Evolutionary conservation across 2,113 vertebrate species (phyloP), one percentile per base, ranked within the genome.

Genomic region (Trogon surrucura): DNA sequence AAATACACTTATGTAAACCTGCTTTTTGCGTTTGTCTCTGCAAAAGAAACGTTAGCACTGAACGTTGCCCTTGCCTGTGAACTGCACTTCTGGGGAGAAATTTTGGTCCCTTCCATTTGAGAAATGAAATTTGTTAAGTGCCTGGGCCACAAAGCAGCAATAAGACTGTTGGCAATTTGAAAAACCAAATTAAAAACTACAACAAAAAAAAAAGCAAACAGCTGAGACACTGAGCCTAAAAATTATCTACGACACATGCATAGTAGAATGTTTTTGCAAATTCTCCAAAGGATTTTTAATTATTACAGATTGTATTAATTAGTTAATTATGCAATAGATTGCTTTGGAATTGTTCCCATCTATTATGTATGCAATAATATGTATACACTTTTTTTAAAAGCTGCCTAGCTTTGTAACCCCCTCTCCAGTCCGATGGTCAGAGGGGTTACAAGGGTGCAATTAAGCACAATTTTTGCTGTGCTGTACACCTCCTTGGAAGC

Each of bases 231-330:
- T 0, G 72, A 91, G 82, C 30, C 92, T 96, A 96, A 94, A 96
- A 96, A 96, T 96, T 93, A 90, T 91, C 97, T 72, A 47, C 27
- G 2, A 80, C 84, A 70, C 81, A 66, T 23, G 73, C 86, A 80
- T 50, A 93, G 87, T 58, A 82, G 95, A 96, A 85, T 78, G 88
- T 82, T 95, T 92, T 70, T 64, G 74, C 88, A 88, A 96, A 96
- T 82, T 83, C 97, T 97, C 96, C 90, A 83, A 97, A 97, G 95
- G 93, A 97, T 96, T 95, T 97, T 97, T 96, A 97, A 97, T 97
- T 97, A 97, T 97, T 97, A 96, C 95, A 94, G 95, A 96, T 96
- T 94, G 91, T 97, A 97, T 97, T 97, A 97, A 97, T 96, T 97
- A 96, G 93, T 77, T 80, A 95, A 96, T 97, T 97, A 97, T 85